Percentiles rank a stretch among this genome's conserved stretches.
Evolutionary conservation across 2,797 vertebrate species (phyloP).

Genomic region (Sebastes iracundus): DNA sequence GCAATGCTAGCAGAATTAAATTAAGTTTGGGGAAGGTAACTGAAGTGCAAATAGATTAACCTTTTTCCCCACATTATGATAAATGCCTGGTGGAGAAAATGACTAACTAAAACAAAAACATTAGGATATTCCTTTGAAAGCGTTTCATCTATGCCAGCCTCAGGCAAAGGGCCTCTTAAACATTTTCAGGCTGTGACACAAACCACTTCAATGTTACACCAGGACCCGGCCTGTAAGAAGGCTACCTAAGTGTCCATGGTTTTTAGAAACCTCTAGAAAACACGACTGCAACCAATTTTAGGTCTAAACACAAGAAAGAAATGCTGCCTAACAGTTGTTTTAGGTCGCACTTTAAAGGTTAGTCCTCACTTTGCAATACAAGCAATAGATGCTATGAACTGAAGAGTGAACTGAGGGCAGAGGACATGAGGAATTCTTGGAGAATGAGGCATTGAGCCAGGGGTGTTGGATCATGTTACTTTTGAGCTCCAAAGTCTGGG

Average conservation of each 20-base stretch:
- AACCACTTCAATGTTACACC: conserved; percentile 4
- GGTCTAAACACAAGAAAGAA: background rate
- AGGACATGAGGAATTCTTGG: conserved; percentile 63
- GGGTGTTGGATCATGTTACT: conserved; percentile 73
- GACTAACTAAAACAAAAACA: conserved; percentile 10
- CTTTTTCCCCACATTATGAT: background rate
- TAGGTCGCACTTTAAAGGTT: background rate
- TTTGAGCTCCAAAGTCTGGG: conserved; percentile 66
- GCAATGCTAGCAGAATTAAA: background rate
- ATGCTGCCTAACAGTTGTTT: background rate
- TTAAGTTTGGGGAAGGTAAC: conserved; percentile 4
- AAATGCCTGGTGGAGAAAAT: conserved; percentile 8
- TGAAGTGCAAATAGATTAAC: conserved; percentile 34
- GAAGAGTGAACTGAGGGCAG: conserved; percentile 28
- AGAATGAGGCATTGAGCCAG: conserved; percentile 65
- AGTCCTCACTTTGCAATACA: background rate
- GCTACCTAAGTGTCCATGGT: background rate
- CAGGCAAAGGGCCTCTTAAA: conserved; percentile 21
- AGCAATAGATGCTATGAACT: conserved; percentile 11
- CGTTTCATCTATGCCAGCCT: conserved; percentile 26
- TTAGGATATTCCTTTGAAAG: background rate
- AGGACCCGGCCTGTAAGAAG: background rate
- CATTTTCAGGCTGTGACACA: conserved; percentile 33
- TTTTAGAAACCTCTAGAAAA: background rate
- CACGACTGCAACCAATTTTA: background rate